phyloP scores from a whole-genome alignment of 2,797 vertebrate genomes.

The Myiotriccus ornatus region DNA sequence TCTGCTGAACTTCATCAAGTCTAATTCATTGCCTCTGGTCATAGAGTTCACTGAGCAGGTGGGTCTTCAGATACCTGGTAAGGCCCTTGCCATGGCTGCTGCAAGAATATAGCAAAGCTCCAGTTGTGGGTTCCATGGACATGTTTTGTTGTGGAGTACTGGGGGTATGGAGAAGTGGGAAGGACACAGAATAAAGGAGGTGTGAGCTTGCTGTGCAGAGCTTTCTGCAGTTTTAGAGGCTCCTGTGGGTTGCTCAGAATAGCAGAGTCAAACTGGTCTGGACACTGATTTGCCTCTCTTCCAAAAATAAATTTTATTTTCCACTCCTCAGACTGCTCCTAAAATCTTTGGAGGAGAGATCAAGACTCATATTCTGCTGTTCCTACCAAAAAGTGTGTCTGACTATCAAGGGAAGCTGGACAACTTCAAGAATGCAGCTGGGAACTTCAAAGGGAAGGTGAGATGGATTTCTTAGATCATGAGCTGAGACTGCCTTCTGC shows the following conservation, averaged over 20 bases:
- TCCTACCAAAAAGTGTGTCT: slow-evolving; percentile 87
- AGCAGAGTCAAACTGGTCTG: background rate
- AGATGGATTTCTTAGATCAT: background rate
- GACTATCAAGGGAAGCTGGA: slow-evolving; percentile 90
- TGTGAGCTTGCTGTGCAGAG: background rate
- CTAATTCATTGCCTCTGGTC: slow-evolving; percentile 95
- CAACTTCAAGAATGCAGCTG: slow-evolving; percentile 90
- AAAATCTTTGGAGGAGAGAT: slow-evolving; percentile 99
- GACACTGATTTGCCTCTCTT: background rate
- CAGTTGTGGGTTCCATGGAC: too few relatives aligned
- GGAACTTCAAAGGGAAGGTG: slow-evolving; percentile 91
- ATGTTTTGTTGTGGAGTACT: background rate
- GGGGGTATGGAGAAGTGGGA: background rate
- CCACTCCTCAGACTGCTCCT: slow-evolving; percentile 86
- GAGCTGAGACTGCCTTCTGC: background rate
- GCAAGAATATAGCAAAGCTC: background rate
- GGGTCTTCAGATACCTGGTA: background rate
- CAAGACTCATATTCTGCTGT: slow-evolving; percentile 97
- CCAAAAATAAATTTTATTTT: background rate
- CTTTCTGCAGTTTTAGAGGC: background rate
- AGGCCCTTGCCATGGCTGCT: background rate
- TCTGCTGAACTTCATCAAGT: slow-evolving; percentile 88
- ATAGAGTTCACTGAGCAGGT: slow-evolving; percentile 99
- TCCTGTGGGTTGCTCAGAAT: background rate
- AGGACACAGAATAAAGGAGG: background rate